Conservation (phyloP, 1,140 invertebrate genomes). For the Drosophila equinoxialis region DNA sequence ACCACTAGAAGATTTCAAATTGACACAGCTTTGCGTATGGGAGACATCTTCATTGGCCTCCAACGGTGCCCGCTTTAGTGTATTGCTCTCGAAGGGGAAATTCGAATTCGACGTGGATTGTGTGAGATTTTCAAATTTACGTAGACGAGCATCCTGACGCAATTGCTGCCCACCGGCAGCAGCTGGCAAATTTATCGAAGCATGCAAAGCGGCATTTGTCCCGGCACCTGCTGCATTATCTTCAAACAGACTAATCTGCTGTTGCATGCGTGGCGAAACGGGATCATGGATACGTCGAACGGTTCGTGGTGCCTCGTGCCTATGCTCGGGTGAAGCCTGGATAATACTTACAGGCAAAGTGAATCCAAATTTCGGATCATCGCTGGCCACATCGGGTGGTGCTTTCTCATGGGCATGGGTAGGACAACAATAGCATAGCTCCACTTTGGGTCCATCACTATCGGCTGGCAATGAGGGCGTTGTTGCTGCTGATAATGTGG, state of each 20-base stretch:
- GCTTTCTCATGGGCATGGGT: slow-evolving; percentile 49
- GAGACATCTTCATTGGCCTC: slow-evolving; percentile 59
- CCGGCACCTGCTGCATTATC: slow-evolving; percentile 1
- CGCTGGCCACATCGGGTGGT: slow-evolving; percentile 62
- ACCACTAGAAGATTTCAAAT: slow-evolving; percentile 55
- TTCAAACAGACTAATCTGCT: slow-evolving; percentile 78
- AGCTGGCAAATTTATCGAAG: slow-evolving; percentile 70
- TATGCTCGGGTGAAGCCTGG: slow-evolving; percentile 60
- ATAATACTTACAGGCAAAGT: slow-evolving; percentile 56
- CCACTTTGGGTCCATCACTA: slow-evolving; percentile 61
- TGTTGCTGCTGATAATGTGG: slow-evolving; percentile 84
- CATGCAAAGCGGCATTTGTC: slow-evolving; percentile 55
- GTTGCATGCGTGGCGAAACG: slow-evolving; percentile 73
- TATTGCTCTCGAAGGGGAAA: slow-evolving; percentile 78
- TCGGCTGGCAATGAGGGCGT: slow-evolving; percentile 68
- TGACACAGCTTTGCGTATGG: slow-evolving; percentile 77
- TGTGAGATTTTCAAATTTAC: slow-evolving; percentile 75
- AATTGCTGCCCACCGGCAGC: slow-evolving; percentile 48
- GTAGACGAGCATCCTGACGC: slow-evolving; percentile 67
- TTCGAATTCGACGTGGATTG: slow-evolving; percentile 80
- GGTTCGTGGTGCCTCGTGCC: neutral
- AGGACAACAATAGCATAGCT: slow-evolving; percentile 70
- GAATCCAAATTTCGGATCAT: slow-evolving; percentile 62
- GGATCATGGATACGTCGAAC: slow-evolving; percentile 67
- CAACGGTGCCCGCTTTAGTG: slow-evolving; percentile 62